Evolutionary conservation across 35 echinoderm and acorn worm genomes (phyloP).

Genomic region (Ophioderma brevispina): DNA sequence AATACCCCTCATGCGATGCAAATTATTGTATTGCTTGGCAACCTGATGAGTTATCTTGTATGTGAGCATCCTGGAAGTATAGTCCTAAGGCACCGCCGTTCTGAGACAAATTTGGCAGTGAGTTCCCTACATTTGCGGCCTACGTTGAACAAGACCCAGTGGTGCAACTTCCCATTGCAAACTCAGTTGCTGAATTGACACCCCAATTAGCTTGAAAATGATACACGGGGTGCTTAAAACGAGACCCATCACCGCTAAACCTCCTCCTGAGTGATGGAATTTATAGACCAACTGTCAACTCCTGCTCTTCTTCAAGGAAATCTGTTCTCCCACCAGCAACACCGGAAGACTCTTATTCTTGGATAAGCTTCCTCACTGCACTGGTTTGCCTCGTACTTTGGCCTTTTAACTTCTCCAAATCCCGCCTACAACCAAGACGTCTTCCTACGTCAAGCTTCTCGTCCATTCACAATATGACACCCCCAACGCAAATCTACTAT

Average conservation of each 20-base stretch:
- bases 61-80: slow-evolving; percentile 44
- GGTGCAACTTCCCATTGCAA: slow-evolving; percentile 75
- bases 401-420: slow-evolving; percentile 59
- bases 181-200: slow-evolving; percentile 65
- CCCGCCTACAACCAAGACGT: slow-evolving; percentile 55
- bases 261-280: slow-evolving; percentile 49
- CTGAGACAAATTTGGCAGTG: not conserved
- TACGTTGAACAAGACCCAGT: slow-evolving; percentile 53
- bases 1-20: slow-evolving; percentile 56
- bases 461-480: slow-evolving; percentile 22
- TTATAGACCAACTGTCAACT: slow-evolving; percentile 22
- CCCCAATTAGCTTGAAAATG: slow-evolving; percentile 52
- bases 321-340: too few species aligned
- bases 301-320: not conserved
- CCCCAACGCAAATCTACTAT: slow-evolving; percentile 49
- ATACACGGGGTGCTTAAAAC: slow-evolving; percentile 69
- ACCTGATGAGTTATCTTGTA: slow-evolving; percentile 73
- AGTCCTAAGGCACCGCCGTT: not conserved
- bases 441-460: not conserved
- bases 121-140: not conserved
- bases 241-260: slow-evolving; percentile 66
- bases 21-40: slow-evolving; percentile 46
- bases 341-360: not conserved
- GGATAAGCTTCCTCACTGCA: slow-evolving; percentile 74
- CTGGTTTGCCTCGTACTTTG: slow-evolving; percentile 34